Base-by-base conservation (phyloP, 2,113 vertebrate genomes). In the Paramisgurnus dabryanus region DNA sequence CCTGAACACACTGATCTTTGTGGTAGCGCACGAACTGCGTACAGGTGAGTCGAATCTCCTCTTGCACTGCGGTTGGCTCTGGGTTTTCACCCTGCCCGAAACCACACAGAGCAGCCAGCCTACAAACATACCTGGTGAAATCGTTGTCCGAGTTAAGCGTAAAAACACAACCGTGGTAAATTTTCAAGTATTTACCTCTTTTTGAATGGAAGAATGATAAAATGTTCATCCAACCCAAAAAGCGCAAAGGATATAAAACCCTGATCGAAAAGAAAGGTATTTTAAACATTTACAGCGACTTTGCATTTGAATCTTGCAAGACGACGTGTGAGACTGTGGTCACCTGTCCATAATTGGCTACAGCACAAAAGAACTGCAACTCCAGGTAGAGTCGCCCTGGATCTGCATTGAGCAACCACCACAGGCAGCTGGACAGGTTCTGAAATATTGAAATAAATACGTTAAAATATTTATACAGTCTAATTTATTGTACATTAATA, bases 281-380 rank as follows among this genome's bases (percentile, higher is more conserved):
- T 8, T 65, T 2, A 17, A 22, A 53, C 34, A 41, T 63, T 22
- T 65, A 69, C 10, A 39, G 7, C 12, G 41, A 4, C 13, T 8
- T n/a, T 63, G 34, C 65, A 53, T 13, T 61, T 39, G 60, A 27
- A 47, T 63, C 55, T 7, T 34, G 7, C 27, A 34, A 34, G 27
- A 34, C 27, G 3, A 17, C 18, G 1, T 74, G 50, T 22, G 41
- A 58, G 41, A 27, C 57, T 73, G 5, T 61, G 84, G 74, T 39
- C 94, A 99, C 97, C 96, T 99, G 97, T 86, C 96, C 98, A 85
- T 97, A 99, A 91, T 99, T 99, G 74, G 95, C 95, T 49, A 97
- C 95, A 6, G 96, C 96, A 82, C 98, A 98, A 91, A 99, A 98
- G 90, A 99, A 98, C 90, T 99, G 97, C 71, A 99, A 85, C 65